A percentile compares a stretch with the other conserved stretches of the same genome.
Evolutionary conservation across 2,113 vertebrate genomes (phyloP).

Genomic region (Bos javanicus): DNA sequence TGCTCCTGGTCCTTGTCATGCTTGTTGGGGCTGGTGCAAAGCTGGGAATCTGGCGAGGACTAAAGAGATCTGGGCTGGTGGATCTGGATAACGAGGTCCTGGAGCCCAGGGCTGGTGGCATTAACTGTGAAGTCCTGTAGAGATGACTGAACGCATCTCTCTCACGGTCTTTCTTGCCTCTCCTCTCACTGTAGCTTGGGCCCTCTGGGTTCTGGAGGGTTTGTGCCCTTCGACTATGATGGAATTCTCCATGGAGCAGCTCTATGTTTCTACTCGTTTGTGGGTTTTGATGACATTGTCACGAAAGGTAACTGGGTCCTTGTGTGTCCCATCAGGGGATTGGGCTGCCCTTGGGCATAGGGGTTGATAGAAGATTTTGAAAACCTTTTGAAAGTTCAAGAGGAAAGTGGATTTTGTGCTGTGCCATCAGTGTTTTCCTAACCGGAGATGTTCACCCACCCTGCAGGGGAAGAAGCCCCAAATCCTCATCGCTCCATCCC

Average conservation of each 20-base stretch:
- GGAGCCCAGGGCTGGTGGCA: background rate
- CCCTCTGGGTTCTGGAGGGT: constrained; percentile 78
- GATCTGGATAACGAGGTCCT: rapidly evolving
- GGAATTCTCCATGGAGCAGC: constrained; percentile 90
- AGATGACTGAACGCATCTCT: background rate
- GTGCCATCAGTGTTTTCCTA: background rate
- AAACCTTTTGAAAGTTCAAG: rapidly evolving
- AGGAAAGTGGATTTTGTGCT: background rate
- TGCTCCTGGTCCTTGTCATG: background rate
- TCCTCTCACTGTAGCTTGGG: constrained; percentile 56
- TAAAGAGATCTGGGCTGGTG: constrained; percentile 60
- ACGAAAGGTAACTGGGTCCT: constrained; percentile 85
- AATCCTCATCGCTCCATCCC: constrained; percentile 77
- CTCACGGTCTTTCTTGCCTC: background rate
- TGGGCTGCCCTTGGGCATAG: background rate
- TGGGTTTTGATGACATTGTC: constrained; percentile 95
- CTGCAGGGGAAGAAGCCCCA: constrained; percentile 90
- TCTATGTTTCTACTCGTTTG: constrained; percentile 94
- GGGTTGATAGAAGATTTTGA: background rate
- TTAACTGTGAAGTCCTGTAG: background rate
- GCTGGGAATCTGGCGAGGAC: rapidly evolving
- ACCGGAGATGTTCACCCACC: rapidly evolving
- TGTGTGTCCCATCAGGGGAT: rapidly evolving
- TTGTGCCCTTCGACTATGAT: constrained; percentile 88
- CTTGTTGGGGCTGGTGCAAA: background rate